Evolutionary conservation across 2,888 invertebrate species (phyloP), one percentile per base, ranked within the genome.

Genomic region (Dicyrtoma fusca): DNA sequence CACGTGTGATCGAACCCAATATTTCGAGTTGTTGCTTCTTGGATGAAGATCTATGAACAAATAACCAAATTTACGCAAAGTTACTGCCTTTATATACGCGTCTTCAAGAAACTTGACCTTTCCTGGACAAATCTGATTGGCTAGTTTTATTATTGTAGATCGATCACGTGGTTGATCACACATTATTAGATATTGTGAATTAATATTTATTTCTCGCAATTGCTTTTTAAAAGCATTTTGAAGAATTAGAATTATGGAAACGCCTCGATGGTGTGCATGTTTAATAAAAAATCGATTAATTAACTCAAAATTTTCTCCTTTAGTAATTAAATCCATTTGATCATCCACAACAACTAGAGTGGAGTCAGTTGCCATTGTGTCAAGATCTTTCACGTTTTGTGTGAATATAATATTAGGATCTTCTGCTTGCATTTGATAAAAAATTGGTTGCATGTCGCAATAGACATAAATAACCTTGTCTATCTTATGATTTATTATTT

Each of bases 361-460:
- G 2, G 47, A n/a, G n/a, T 21, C 23, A 21, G 23, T 25, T 4
- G 14, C 4, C 13, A 49, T 1, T 14, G 10, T 25, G 0, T 64
- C 10, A 11, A 64, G 4, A 2, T 47, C 47, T 47, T n/a, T 10
- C 0, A 64, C 1, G 8, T 64, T 47, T 14, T 64, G 14, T 21
- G 49, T 64, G 23, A 64, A 64, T 14, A 47, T 64, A 8, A 64
- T 23, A 21, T 64, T 47, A 1, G 63, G 21, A 21, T 47, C 45
- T 0, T n/a, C 3, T 64, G 45, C 13, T 14, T 64, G 47, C 1
- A 64, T 5, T 3, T 13, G 10, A 25, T 47, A 19, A 23, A 64
- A 64, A 5, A n/a, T 19, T 47, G 45, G 21, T 23, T 64, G 63
- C 21, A 17, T 47, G 23, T 49, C 47, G 13, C 25, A 23, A 19